Conservation (phyloP, 1,140 invertebrate genomes). For the Myzus persicae region DNA sequence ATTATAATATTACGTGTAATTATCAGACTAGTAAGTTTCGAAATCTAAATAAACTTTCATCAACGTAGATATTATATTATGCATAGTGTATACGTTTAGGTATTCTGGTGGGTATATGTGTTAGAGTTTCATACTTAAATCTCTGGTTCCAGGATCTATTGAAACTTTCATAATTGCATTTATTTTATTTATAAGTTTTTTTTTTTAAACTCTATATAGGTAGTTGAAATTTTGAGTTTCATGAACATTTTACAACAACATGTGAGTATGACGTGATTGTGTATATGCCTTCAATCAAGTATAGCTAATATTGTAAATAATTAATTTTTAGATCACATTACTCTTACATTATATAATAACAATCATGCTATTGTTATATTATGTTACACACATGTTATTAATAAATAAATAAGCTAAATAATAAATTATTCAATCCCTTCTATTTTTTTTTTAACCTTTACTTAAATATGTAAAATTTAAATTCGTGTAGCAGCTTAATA, state of each 20-base stretch:
- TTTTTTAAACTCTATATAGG: background rate
- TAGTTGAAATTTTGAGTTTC: background rate
- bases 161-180: background rate
- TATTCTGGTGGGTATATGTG: background rate
- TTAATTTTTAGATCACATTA: background rate
- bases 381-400: background rate
- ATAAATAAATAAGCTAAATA: background rate
- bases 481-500: background rate
- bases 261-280: background rate
- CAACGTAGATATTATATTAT: background rate
- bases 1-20: background rate
- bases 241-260: background rate
- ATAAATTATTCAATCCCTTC: background rate
- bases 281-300: background rate
- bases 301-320: background rate
- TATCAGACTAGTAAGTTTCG: background rate
- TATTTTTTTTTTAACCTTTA: background rate
- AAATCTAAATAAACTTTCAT: slow-evolving; percentile 8
- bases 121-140: background rate
- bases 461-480: background rate
- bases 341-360: background rate
- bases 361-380: background rate
- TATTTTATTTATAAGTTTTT: background rate
- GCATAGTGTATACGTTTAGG: background rate
- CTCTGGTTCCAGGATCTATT: background rate